phyloP scores from a whole-genome alignment of 2,888 invertebrate genomes.

The Acleris cristana region DNA sequence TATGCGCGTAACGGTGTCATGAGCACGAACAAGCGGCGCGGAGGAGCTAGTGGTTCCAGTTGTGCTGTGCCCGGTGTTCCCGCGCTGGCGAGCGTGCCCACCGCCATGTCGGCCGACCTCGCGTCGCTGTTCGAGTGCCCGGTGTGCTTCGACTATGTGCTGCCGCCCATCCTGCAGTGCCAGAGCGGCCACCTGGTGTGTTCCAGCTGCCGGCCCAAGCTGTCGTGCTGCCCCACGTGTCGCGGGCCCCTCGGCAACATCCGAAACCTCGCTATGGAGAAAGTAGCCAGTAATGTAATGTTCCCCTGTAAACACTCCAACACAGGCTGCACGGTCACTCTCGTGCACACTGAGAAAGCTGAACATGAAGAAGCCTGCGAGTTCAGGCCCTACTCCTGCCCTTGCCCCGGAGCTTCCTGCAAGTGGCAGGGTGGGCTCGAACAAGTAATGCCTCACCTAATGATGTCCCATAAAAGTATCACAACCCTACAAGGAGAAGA shows the following conservation, averaged over 20 bases:
- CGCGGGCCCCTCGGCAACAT: constrained; percentile 98
- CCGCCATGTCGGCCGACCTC: constrained; percentile 92
- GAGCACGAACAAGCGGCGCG: constrained; percentile 83
- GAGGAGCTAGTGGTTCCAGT: constrained; percentile 80
- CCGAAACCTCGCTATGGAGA: constrained; percentile 99
- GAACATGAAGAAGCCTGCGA: constrained; percentile 99
- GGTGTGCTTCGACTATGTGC: constrained; percentile 99
- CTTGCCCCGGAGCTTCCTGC: constrained; percentile 99
- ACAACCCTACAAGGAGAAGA: constrained; percentile 99
- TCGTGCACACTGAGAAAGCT: constrained; percentile 98
- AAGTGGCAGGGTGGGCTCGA: constrained; percentile 99
- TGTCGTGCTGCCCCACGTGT: constrained; percentile 99
- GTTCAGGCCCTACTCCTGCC: constrained; percentile 98
- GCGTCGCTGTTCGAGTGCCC: constrained; percentile 97
- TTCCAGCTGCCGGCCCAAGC: constrained; percentile 97
- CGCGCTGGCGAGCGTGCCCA: constrained; percentile 83
- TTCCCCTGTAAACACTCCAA: constrained; percentile 99
- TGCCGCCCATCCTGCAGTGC: constrained; percentile 99
- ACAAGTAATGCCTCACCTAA: constrained; percentile 99
- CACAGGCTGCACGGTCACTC: constrained; percentile 95
- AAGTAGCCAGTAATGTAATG: constrained; percentile 98
- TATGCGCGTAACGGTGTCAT: constrained; percentile 80
- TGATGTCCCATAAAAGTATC: constrained; percentile 98
- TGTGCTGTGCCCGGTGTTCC: constrained; percentile 80
- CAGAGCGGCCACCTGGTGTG: constrained; percentile 99